Conservation (phyloP, 2,113 vertebrate species). For the Myotis lucifugus region DNA sequence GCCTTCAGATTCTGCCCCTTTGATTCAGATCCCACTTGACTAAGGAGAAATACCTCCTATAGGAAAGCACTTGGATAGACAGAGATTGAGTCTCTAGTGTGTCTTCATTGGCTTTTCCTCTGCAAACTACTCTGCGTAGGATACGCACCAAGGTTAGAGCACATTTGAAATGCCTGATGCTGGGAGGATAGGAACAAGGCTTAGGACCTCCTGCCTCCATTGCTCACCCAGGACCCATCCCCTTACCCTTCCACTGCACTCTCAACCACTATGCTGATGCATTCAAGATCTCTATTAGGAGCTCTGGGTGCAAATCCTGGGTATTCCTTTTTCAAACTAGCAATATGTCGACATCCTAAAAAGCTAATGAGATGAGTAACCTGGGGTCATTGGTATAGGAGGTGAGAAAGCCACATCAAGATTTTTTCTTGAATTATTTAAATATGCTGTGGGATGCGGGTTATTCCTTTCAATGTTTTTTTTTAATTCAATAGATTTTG, state of each 20-base stretch:
- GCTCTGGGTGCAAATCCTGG: background rate
- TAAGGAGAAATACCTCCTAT: background rate
- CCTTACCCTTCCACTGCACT: background rate
- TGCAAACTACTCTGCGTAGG: background rate
- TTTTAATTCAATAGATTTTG: background rate
- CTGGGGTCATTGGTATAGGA: background rate
- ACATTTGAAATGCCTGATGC: background rate
- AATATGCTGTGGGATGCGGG: background rate
- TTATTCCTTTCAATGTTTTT: background rate
- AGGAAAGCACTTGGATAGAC: background rate
- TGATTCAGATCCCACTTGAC: background rate
- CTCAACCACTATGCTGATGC: background rate
- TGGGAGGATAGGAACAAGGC: background rate
- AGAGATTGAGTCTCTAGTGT: background rate
- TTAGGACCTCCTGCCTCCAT: background rate
- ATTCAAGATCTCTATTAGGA: background rate
- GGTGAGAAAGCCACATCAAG: background rate
- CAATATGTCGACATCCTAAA: background rate
- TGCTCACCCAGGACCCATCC: background rate
- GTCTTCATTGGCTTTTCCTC: background rate
- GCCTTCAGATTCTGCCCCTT: background rate
- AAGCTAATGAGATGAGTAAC: background rate
- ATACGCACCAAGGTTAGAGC: background rate
- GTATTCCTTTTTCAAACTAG: background rate
- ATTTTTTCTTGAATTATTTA: background rate